These are phyloP conservation scores for Mesocentrotus franciscanus DNA, from an alignment of 53 echinoderm and acorn worm species.

Conservation along the genomic window DNA sequence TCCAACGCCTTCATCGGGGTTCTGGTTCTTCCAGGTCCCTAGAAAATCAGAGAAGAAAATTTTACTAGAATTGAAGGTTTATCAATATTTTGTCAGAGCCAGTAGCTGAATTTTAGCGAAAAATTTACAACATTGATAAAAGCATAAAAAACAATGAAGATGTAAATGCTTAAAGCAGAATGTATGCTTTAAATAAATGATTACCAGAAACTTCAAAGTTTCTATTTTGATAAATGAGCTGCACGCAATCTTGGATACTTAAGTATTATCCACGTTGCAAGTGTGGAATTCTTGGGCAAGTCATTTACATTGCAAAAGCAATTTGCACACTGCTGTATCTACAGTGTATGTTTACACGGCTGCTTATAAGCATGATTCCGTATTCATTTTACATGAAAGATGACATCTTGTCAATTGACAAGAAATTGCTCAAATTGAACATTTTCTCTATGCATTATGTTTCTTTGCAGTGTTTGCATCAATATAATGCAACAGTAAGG, in stretches of 20 bases:
- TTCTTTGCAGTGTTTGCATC: too few relatives aligned
- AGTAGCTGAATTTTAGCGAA: too few relatives aligned
- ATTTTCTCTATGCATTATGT: too few relatives aligned
- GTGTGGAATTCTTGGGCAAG: neutral
- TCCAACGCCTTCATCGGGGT: conserved; percentile 39
- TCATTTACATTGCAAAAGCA: neutral
- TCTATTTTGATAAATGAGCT: too few relatives aligned
- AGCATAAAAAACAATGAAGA: neutral
- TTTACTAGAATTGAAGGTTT: neutral
- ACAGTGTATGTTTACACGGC: too few relatives aligned
- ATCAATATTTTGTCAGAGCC: neutral
- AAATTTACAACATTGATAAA: neutral
- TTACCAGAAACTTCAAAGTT: too few relatives aligned
- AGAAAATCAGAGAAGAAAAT: neutral
- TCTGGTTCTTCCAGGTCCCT: neutral
- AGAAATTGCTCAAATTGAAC: too few relatives aligned
- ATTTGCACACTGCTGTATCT: neutral
- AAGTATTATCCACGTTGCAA: neutral
- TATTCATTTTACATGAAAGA: too few relatives aligned
- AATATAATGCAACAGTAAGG: too few relatives aligned
- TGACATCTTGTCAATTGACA: too few relatives aligned
- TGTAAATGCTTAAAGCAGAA: neutral
- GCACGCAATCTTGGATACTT: neutral
- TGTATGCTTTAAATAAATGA: neutral
- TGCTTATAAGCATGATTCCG: too few relatives aligned